Base-by-base conservation (phyloP, 2,888 invertebrate genomes). In the Oscheius onirici region DNA sequence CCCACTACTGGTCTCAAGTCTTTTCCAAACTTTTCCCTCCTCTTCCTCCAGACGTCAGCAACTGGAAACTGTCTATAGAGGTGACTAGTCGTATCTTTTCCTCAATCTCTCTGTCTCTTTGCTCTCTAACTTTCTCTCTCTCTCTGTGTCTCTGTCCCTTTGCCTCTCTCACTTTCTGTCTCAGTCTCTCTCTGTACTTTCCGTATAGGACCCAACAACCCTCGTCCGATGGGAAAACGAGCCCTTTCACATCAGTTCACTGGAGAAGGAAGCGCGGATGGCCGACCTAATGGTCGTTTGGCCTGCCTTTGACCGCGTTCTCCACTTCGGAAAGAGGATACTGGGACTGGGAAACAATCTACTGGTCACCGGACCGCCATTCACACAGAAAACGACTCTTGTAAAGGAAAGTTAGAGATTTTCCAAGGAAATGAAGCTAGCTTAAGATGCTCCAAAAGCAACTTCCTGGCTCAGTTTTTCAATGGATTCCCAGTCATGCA, bases 351-450 rank as follows among this genome's bases (percentile, higher is more conserved):
- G 74, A 2, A 74, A 78, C 40, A 76, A 83, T 70, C 69, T 84
- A 15, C 57, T 84, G 0, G 70, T 84, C 10, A 75, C 73, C 28
- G 84, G 84, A 13, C 82, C 83, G 0, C 68, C 74, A 6, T 78
- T 71, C 54, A 78, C 76, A 5, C 77, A 83, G 17, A 84, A 84
- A 63, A 78, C 83, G 10, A 75, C 82, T 49, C 71, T 81, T 8
- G 76, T 83, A 17, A 77, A 24, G 26, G 54, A 20, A 5, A 52
- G 26, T 15, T 6, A 17, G 8, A 10, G 8, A n/a, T 15, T 51
- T 51, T 11, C 17, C 8, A 78, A 71, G 22, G 20, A n/a, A n/a
- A n/a, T n/a, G n/a, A n/a, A n/a, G n/a, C n/a, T n/a, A n/a, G n/a
- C n/a, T 54, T 43, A 11, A 61, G 69, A 61, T 52, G 51, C 52